Evolutionary conservation across 2,888 invertebrate genomes (phyloP), one percentile per base, ranked within the genome.

Genomic region (Dilophus febrilis): DNA sequence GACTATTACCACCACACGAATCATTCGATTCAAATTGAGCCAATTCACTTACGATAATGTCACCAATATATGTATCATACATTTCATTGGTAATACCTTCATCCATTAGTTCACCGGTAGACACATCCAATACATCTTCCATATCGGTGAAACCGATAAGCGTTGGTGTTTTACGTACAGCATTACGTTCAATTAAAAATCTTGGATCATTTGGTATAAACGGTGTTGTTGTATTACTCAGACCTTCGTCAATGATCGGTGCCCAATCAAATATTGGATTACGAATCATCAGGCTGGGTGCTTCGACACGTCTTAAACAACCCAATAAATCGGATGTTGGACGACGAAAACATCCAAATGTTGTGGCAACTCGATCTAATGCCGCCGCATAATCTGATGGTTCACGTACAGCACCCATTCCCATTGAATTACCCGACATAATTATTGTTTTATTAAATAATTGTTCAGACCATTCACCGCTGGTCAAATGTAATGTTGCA

Each of bases 141-240:
- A 84, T 85, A 48, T 79, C 76, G 0, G 85, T 84, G 49, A 74
- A 84, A 1, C 83, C 83, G n/a, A 74, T 70, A 48, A 86, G 57
- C 12, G 84, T 52, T 1, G 85, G 83, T 1, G 84, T 75, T 40
- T 77, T 72, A 42, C 72, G 67, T 45, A 72, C 73, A 26, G 67
- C 66, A 18, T 34, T 29, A 39, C 64, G 66, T 46, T 71, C 69
- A 43, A 81, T 72, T 38, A 73, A 58, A 47, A 64, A 68, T 43
- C 65, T 70, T 0, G 84, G 84, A 38, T 71, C 64, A 48, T 75
- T 77, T 27, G 77, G 66, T 33, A 86, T 59, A 52, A 85, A 82
- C 1, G 73, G 67, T 27, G 70, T 68, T 1, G 72, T 68, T 16
- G 68, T 67, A 48, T 80, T 83, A 40, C 74, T 78, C 34, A 77